A percentile compares a stretch with the other conserved stretches of the same genome.
Evolutionary conservation across 2,113 vertebrate species (phyloP).

Genomic region (Paramormyrops kingsleyae): DNA sequence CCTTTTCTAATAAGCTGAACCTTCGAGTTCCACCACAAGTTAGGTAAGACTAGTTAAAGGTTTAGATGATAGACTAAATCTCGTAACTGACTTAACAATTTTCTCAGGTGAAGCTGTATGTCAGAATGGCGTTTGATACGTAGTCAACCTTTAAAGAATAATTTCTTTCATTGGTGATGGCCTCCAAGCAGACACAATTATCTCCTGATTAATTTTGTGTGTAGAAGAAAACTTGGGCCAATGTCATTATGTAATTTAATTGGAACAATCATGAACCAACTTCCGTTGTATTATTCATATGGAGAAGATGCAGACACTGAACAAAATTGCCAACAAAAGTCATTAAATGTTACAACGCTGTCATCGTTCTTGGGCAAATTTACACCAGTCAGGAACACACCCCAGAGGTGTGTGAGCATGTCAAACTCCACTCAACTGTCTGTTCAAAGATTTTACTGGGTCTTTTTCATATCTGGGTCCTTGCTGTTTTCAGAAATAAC

Average conservation of each 20-base stretch:
- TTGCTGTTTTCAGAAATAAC: neutral
- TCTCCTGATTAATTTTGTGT: neutral
- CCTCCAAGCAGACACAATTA: neutral
- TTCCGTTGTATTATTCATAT: neutral
- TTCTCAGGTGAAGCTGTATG: neutral
- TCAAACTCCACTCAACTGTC: neutral
- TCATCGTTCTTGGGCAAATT: neutral
- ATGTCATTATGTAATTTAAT: slow-evolving; percentile 5
- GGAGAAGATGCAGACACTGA: neutral
- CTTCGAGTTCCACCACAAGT: neutral
- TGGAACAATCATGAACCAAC: neutral
- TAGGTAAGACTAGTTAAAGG: neutral
- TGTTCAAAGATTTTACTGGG: neutral
- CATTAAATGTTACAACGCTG: neutral
- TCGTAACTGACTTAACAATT: neutral
- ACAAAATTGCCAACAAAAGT: neutral
- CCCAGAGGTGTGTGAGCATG: neutral
- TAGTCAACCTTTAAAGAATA: neutral
- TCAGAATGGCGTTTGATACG: neutral
- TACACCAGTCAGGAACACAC: neutral
- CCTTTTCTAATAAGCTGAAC: neutral
- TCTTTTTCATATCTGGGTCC: neutral
- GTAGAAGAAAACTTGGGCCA: neutral
- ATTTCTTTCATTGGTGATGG: neutral
- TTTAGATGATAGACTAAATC: neutral